Evolutionary conservation across 2,113 vertebrate genomes (phyloP), one percentile per base, ranked within the genome.

Genomic region (Myotis lucifugus): DNA sequence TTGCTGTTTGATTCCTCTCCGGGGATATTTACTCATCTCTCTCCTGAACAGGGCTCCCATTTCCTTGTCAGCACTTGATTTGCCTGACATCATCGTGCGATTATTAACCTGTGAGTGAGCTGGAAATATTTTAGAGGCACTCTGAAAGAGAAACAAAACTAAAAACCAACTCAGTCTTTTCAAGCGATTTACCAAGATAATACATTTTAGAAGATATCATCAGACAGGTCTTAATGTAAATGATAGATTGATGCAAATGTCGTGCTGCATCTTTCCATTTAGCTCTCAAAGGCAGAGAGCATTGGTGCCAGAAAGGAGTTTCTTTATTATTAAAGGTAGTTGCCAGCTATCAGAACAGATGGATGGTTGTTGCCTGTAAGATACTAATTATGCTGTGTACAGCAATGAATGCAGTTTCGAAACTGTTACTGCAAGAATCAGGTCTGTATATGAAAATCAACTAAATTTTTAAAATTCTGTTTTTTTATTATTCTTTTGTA

Each of bases 61-160:
- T 95, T 91, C 96, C 97, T 95, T 10, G 21, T 42, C 85, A 64
- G 95, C 64, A 9, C 37, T 90, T 96, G 95, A 87, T 95, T 84
- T 96, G 93, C 87, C 88, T 29, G 27, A 74, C 77, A 40, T 73
- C 50, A 83, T 5, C 18, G 0, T 0, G 56, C 46, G 95, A 92
- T 96, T 85, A 76, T 72, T 79, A 52, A 88, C 73, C 88, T 86
- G 90, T 50, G 66, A 93, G 56, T 83, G 70, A 85, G 94, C 77
- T 95, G 96, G 40, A 76, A 29, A 52, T 18, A n/a, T 85, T 93
- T 78, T 18, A 94, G 89, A 93, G 78, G 70, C 29, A 18, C 34
- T 61, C 18, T 19, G 4, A 83, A 83, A 54, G 37, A n/a, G 27
- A 42, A 21, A 4, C 37, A 5, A 56, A 54, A 15, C 40, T 4